Conservation (phyloP, 1,140 invertebrate genomes). For the Drosophila tristis region DNA sequence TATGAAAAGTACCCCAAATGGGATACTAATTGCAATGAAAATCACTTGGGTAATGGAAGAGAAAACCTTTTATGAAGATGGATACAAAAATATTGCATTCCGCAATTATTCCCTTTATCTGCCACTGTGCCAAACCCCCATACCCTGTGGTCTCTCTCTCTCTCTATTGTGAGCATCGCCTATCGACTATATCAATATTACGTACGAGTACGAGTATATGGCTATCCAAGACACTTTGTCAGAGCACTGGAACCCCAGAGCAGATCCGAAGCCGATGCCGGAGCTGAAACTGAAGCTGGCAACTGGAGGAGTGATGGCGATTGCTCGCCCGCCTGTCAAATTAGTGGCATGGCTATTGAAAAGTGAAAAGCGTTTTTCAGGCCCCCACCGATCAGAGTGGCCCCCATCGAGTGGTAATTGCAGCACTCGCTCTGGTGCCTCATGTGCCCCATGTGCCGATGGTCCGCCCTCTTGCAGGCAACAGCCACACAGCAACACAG, state of each 20-base stretch:
- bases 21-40: too few relatives aligned
- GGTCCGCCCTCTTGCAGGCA: slow-evolving; percentile 21
- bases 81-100: too few relatives aligned
- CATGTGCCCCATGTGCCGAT: slow-evolving; percentile 49
- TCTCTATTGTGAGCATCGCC: slow-evolving; percentile 14
- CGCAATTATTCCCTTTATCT: too few relatives aligned
- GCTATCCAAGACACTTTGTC: slow-evolving; percentile 69
- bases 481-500: too few relatives aligned
- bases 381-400: slow-evolving; percentile 25
- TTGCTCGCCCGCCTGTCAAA: slow-evolving; percentile 78
- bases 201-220: slow-evolving; percentile 42
- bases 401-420: slow-evolving; percentile 37
- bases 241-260: slow-evolving; percentile 16
- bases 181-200: slow-evolving; percentile 43
- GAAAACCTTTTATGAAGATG: too few relatives aligned
- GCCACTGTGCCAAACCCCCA: neutral
- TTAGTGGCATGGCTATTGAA: slow-evolving; percentile 74
- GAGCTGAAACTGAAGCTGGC: slow-evolving; percentile 2
- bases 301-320: slow-evolving; percentile 66
- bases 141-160: neutral
- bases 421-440: slow-evolving; percentile 33
- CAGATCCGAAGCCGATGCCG: slow-evolving; percentile 1
- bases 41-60: too few relatives aligned
- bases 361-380: slow-evolving; percentile 71
- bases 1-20: too few relatives aligned